These are phyloP conservation scores for Cirrhinus molitorella DNA, from an alignment of 2,797 vertebrate genomes.

Conservation along the genomic window DNA sequence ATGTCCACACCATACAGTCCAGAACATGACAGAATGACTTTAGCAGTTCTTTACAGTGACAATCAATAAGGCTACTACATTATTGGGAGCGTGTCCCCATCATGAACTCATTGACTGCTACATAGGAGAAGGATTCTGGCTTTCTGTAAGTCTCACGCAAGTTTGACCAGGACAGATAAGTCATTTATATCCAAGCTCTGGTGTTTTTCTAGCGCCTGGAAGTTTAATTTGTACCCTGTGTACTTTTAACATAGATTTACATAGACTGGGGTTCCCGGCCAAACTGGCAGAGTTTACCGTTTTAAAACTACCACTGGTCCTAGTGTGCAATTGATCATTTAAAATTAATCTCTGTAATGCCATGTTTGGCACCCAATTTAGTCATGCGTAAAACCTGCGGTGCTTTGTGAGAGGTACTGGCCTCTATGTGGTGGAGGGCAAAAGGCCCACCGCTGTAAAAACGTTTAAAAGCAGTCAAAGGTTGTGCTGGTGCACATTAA, in stretches of 20 bases:
- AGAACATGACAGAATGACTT: constrained; percentile 35
- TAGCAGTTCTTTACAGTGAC: constrained; percentile 19
- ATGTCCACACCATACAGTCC: not conserved
- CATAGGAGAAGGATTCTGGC: constrained; percentile 10
- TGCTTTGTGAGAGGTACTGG: not conserved
- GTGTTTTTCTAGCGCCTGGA: constrained; percentile 3
- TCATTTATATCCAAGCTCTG: not conserved
- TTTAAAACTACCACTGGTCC: constrained; percentile 21
- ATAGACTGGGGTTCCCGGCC: constrained; percentile 15
- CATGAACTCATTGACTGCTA: constrained; percentile 26
- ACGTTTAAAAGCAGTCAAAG: constrained; percentile 25
- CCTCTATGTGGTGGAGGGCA: constrained; percentile 27
- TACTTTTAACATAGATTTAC: constrained; percentile 22
- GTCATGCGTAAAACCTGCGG: constrained; percentile 18
- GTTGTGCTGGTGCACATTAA: not conserved
- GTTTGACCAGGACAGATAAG: constrained; percentile 9
- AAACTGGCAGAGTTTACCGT: not conserved
- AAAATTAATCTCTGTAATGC: constrained; percentile 31
- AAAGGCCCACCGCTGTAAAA: constrained; percentile 33
- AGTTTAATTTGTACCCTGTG: constrained; percentile 24
- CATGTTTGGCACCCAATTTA: constrained; percentile 24
- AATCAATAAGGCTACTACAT: constrained; percentile 37
- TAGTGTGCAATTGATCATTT: constrained; percentile 34
- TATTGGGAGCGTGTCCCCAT: not conserved
- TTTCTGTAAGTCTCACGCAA: constrained; percentile 2